Conservation (phyloP, 2,797 vertebrate genomes). For the Bradypus variegatus region DNA sequence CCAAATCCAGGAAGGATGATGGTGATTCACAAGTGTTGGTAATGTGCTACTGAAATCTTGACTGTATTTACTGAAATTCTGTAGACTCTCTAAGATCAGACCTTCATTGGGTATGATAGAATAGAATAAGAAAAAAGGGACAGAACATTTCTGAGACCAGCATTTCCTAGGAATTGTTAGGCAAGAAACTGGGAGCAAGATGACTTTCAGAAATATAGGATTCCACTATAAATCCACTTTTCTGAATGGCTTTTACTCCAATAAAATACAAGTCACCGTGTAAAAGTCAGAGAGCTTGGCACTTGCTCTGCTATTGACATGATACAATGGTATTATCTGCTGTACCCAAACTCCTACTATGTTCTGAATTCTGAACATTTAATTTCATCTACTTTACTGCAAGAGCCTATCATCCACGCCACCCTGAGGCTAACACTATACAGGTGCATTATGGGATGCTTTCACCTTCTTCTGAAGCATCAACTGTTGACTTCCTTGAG, state of each 20-base stretch:
- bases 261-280: neutral
- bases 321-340: neutral
- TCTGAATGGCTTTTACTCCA: conserved; percentile 12
- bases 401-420: neutral
- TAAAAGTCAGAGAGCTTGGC: neutral
- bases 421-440: neutral
- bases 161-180: conserved; percentile 9
- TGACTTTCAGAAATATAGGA: conserved; percentile 3
- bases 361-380: neutral
- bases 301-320: neutral
- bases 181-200: conserved; percentile 7
- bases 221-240: conserved; percentile 15
- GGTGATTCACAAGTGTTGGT: conserved; percentile 53
- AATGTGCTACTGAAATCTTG: conserved; percentile 41
- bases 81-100: neutral
- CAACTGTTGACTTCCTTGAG: neutral
- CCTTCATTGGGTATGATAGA: neutral
- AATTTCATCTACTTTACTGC: neutral
- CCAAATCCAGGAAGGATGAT: conserved; percentile 53
- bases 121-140: conserved; percentile 3
- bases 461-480: neutral
- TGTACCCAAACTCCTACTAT: neutral
- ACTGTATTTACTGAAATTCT: conserved; percentile 45
- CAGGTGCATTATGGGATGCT: conserved; percentile 10
- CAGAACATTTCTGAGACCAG: neutral